A percentile compares a stretch with the other conserved stretches of the same genome.
Evolutionary conservation across 2,888 invertebrate species (phyloP).

Genomic region (Tanytarsus gracilentus): DNA sequence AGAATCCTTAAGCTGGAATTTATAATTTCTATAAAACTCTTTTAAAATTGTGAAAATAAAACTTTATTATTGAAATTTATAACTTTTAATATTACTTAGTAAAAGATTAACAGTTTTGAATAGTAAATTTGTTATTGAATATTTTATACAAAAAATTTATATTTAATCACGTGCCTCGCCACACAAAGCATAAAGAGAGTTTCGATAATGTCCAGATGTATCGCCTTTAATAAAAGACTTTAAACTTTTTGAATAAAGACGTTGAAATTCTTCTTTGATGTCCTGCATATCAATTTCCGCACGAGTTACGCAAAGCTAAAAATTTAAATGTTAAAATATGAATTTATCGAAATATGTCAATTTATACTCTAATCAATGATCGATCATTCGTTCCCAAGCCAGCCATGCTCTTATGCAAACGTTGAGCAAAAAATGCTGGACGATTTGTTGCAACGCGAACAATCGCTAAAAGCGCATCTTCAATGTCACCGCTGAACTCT

Average conservation of each 20-base stretch:
- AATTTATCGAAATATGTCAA: too few species aligned
- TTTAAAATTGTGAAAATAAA: too few species aligned
- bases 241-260: constrained; percentile 63
- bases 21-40: too few species aligned
- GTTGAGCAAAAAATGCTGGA: constrained; percentile 75
- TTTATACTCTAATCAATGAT: constrained; percentile 74
- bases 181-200: background rate
- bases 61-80: too few species aligned
- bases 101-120: too few species aligned
- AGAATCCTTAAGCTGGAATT: too few species aligned
- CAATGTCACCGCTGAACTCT: constrained; percentile 45
- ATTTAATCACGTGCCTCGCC: background rate
- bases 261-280: constrained; percentile 69
- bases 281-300: constrained; percentile 78
- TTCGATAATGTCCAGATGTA: background rate
- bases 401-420: constrained; percentile 78
- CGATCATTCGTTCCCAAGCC: constrained; percentile 83
- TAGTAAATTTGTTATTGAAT: too few species aligned
- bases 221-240: constrained; percentile 39
- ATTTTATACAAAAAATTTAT: too few species aligned
- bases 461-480: constrained; percentile 71
- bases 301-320: constrained; percentile 73
- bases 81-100: too few species aligned
- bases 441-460: constrained; percentile 72
- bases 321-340: constrained; percentile 68